These are phyloP conservation scores for Drosophila pectinifera DNA, from an alignment of 1,140 invertebrate species.

Conservation along the genomic window DNA sequence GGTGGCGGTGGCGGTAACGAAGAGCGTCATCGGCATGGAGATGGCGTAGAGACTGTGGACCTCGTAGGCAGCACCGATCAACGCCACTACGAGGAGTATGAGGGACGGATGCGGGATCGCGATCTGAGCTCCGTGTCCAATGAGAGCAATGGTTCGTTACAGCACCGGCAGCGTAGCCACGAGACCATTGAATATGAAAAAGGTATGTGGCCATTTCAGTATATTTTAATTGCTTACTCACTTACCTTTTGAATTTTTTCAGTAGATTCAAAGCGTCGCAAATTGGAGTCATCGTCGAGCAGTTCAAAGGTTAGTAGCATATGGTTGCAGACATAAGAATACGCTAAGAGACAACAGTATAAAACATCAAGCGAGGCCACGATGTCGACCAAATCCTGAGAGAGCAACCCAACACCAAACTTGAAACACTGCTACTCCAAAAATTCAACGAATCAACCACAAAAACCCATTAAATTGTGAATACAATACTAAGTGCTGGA, in stretches of 20 bases:
- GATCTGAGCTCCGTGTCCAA: constrained; percentile 84
- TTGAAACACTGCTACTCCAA: constrained; percentile 13
- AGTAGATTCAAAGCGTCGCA: constrained; percentile 91
- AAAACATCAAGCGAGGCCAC: constrained; percentile 30
- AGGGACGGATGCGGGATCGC: constrained; percentile 75
- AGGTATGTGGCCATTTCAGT: constrained; percentile 73
- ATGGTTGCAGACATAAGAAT: constrained; percentile 76
- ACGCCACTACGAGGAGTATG: constrained; percentile 75
- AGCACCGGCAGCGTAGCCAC: constrained; percentile 82
- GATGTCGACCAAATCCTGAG: constrained; percentile 34
- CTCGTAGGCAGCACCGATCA: constrained; percentile 57
- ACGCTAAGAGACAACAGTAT: constrained; percentile 71
- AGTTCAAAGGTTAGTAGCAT: constrained; percentile 91
- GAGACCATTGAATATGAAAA: constrained; percentile 86
- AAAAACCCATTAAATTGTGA: constrained; percentile 4
- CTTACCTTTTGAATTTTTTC: constrained; percentile 66
- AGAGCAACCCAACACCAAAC: constrained; percentile 24
- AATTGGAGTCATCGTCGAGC: constrained; percentile 89
- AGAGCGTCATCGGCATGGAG: constrained; percentile 61
- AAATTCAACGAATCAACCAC: constrained; percentile 13
- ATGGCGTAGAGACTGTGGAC: constrained; percentile 65
- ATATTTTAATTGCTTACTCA: background rate
- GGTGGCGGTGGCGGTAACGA: constrained; percentile 51
- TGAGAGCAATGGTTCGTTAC: constrained; percentile 84
- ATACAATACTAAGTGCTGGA: constrained; percentile 1